Evolutionary conservation across 2,797 vertebrate species (phyloP), one percentile per base, ranked within the genome.

Genomic region (Galaxias olidus): DNA sequence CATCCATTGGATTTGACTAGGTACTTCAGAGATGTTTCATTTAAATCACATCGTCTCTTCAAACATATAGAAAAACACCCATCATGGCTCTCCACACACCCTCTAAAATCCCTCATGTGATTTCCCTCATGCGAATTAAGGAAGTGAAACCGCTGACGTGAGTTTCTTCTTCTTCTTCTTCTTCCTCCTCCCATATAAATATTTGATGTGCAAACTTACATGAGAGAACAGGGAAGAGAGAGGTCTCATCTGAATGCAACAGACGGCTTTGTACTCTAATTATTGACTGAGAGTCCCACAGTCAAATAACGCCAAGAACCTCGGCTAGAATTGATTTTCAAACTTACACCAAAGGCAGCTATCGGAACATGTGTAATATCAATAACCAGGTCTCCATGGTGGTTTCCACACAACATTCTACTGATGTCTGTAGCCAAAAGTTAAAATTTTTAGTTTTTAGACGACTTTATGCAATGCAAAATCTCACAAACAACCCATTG

Each of bases 191-290:
- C 69, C 67, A 76, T 66, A 74, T 81, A 65, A 78, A 81, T 81
- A 78, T 81, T 76, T 81, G 79, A 76, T 78, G 55, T 13, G 50
- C n/a, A 62, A 75, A 73, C 75, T 76, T 78, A 74, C 61, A 73
- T 50, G 40, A 44, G 68, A 44, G 4, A 52, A 54, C 50, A 71
- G 20, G n/a, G 44, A 20, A 5, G 50, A n/a, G 53, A 59, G n/a
- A 49, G 50, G 66, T 57, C 65, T 61, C 49, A 60, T 84, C 80
- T 82, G 74, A 80, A 77, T 78, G 66, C 68, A 77, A 62, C 61
- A 53, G 15, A 63, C 63, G 45, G 66, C 55, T 61, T 53, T 73
- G 60, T 66, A 64, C 60, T 78, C 46, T 64, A 80, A 75, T 68
- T 71, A 76, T 66, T 71, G 77, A 72, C 14, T 40, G 52, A 68